A percentile compares a stretch with the other conserved stretches of the same genome.
Evolutionary conservation across 2,888 invertebrate genomes (phyloP).

Genomic region (Nymphalis urticae): DNA sequence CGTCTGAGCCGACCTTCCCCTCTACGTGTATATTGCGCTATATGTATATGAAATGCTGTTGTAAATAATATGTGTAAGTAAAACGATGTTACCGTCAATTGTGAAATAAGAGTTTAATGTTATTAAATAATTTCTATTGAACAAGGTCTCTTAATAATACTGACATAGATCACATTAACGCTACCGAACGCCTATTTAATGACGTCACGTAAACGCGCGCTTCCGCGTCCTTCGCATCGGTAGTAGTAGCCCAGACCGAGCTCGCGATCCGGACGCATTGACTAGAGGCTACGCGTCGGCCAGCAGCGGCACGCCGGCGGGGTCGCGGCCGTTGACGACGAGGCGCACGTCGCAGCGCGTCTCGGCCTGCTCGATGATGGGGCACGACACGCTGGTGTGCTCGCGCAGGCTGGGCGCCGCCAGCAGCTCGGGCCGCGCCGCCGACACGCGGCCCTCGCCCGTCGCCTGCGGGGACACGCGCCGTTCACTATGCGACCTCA

Average conservation of each 20-base stretch:
- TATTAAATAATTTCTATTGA: constrained; percentile 82
- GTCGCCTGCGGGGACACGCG: constrained; percentile 71
- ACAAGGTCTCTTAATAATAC: constrained; percentile 75
- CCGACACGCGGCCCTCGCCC: constrained; percentile 79
- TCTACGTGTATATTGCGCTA: constrained; percentile 53
- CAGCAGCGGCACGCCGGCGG: constrained; percentile 67
- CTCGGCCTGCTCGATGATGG: constrained; percentile 82
- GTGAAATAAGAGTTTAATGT: constrained; percentile 82
- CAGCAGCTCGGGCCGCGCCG: constrained; percentile 58
- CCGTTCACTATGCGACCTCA: too few species aligned
- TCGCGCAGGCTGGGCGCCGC: constrained; percentile 76
- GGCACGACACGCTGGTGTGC: constrained; percentile 85
- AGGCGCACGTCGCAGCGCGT: constrained; percentile 64
- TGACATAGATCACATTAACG: constrained; percentile 75
- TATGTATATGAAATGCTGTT: constrained; percentile 73
- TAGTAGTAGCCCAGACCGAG: constrained; percentile 4
- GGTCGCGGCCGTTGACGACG: constrained; percentile 63
- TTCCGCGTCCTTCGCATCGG: not conserved
- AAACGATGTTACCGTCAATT: constrained; percentile 82
- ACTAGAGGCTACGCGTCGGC: constrained; percentile 50
- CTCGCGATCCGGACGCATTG: constrained; percentile 3
- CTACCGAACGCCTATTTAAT: constrained; percentile 39
- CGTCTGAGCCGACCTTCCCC: constrained; percentile 54
- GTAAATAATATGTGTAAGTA: constrained; percentile 81
- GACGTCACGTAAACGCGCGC: not conserved